Evolutionary conservation across 2,888 invertebrate genomes (phyloP), one percentile per base, ranked within the genome.

Genomic region (Aleiodes leptofemur): DNA sequence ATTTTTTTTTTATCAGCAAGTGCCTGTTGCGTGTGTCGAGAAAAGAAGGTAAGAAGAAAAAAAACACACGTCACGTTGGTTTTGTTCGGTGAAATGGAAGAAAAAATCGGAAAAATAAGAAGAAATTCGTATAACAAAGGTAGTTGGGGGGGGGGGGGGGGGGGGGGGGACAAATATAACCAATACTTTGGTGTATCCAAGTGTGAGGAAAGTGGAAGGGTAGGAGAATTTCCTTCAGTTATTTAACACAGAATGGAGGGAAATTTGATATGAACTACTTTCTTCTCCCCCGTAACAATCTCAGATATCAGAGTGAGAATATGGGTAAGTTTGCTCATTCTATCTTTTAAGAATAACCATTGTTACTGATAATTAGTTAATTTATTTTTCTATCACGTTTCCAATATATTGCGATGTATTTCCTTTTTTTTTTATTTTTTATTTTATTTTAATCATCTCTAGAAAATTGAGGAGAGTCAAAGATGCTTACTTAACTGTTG

Each of bases 231-330:
- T 34, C 11, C 11, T 48, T 29, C 31, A 31, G n/a, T 64, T n/a
- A 64, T 64, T 64, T 43, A 64, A 48, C 43, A 16, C 64, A 14
- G 43, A 9, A 38, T 14, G 16, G 23, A 23, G 23, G 4, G 38
- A 59, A 48, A 64, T 64, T 64, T 48, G 64, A 64, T 64, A 64
- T 23, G 23, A 43, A 48, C 48, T 64, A 7, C 34, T 14, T 14
- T 23, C 23, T 1, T 2, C 14, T 16, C 43, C 8, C 8, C 43
- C 6, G 1, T 5, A 16, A 61, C 61, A 61, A 61, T 61, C 38
- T 48, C 64, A 64, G 48, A 23, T 64, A 34, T 43, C 64, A 48
- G n/a, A 48, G 38, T 64, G 23, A 43, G 29, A 64, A 43, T 64
- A 3, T 64, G 16, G 43, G 11, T 34, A 64, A 48, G 14, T 64